Evolutionary conservation across 1,140 invertebrate genomes (phyloP), one percentile per base, ranked within the genome.

Genomic region (Drosophila sturtevanti): DNA sequence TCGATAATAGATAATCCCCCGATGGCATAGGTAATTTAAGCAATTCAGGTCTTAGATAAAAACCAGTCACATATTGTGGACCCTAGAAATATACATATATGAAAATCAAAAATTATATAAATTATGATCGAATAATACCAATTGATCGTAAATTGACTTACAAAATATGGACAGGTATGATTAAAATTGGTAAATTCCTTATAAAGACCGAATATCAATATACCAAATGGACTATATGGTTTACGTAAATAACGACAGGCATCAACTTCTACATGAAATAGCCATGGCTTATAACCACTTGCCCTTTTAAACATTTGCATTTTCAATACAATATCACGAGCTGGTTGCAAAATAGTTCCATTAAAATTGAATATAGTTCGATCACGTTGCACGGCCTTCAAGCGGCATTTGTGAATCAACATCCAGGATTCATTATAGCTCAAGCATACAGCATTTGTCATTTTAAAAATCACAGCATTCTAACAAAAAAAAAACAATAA

Each of bases 261-360:
- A 59, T 59, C 56, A 1, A 59, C 16, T 3, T 35, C 5, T 2
- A 34, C 31, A 21, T 37, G 4, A n/a, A 18, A 59, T 18, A 37
- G 56, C 56, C 56, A 59, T 4, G 56, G 56, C 34, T 59, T 59
- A 38, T 37, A 59, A 11, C 56, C 56, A 18, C 18, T 59, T 10
- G 34, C 31, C 21, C 21, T 38, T 38, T 59, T 59, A 16, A 37
- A 38, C 11, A 59, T n/a, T 38, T 38, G 56, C 16, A 35, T 21
- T 11, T 21, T 14, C 10, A 37, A 18, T 22, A 4, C 16, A 18
- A 59, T 59, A 38, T 59, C 34, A 14, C 18, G 10, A 6, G 21
- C 56, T 7, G 16, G 14, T 2, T 12, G 7, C 11, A 59, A n/a
- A n/a, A 59, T 22, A 21, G 31, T 59, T 34, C 31, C 35, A 37